Evolutionary conservation across 2,797 vertebrate genomes (phyloP).

Genomic region (Oryzias sinensis): DNA sequence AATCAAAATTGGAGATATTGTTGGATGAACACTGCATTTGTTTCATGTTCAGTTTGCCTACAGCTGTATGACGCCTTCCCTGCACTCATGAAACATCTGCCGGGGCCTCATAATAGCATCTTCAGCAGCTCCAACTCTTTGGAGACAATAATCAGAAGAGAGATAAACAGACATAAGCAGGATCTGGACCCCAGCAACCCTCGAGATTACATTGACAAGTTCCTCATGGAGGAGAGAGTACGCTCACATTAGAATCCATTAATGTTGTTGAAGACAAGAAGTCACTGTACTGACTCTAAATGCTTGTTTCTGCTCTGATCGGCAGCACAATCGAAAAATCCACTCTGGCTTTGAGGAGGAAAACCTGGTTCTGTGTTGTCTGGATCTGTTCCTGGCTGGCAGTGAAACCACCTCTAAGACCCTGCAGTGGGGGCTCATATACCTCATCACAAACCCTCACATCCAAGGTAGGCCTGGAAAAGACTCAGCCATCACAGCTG

Average conservation of each 20-base stretch:
- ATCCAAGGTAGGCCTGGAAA: slow-evolving; percentile 78
- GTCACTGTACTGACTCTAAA: not conserved
- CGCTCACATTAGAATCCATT: not conserved
- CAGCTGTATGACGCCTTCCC: slow-evolving; percentile 77
- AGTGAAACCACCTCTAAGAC: slow-evolving; percentile 86
- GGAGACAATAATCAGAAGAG: slow-evolving; percentile 67
- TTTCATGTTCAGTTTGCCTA: slow-evolving; percentile 13
- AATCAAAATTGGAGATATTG: not conserved
- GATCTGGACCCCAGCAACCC: slow-evolving; percentile 74
- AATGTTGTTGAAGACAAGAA: not conserved
- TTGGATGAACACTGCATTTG: not conserved
- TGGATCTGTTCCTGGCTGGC: slow-evolving; percentile 86
- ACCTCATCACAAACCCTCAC: slow-evolving; percentile 78
- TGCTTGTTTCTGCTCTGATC: slow-evolving; percentile 8
- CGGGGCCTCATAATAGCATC: slow-evolving; percentile 73
- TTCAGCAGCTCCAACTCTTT: slow-evolving; percentile 66
- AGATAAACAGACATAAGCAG: slow-evolving; percentile 74
- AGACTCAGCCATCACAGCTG: not conserved
- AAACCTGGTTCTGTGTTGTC: slow-evolving; percentile 72
- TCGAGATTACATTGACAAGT: slow-evolving; percentile 79
- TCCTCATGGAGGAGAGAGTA: slow-evolving; percentile 78
- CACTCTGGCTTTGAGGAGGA: slow-evolving; percentile 73
- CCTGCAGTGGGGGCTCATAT: slow-evolving; percentile 85
- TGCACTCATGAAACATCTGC: slow-evolving; percentile 68
- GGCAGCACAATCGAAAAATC: slow-evolving; percentile 33